Conservation (phyloP, 2,888 invertebrate genomes). For the Apodemia zela region DNA sequence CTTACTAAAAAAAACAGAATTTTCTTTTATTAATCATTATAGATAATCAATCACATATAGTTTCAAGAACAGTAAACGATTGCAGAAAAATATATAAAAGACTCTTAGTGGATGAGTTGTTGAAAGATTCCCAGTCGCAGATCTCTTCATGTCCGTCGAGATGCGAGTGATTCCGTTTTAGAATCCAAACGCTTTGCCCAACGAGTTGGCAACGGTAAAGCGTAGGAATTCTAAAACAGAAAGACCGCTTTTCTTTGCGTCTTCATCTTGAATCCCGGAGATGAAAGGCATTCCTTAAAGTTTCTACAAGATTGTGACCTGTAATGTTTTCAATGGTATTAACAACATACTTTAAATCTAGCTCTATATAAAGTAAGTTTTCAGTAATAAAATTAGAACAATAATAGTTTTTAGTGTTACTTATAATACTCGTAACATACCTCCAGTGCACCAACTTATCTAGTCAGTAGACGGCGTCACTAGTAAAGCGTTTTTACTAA, state of each 20-base stretch:
- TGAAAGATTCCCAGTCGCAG: conserved; percentile 24
- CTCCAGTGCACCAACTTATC: too few species aligned
- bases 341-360: not conserved
- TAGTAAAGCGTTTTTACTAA: too few species aligned
- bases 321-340: conserved; percentile 10
- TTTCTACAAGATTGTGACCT: conserved; percentile 9
- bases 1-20: too few species aligned
- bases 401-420: too few species aligned
- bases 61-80: too few species aligned
- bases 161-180: conserved; percentile 85
- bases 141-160: conserved; percentile 20
- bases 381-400: too few species aligned
- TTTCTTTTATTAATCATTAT: too few species aligned
- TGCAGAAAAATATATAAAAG: not conserved
- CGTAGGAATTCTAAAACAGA: conserved; percentile 97
- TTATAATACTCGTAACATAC: too few species aligned
- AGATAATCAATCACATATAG: too few species aligned
- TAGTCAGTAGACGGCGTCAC: too few species aligned
- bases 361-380: not conserved
- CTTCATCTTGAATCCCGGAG: conserved; percentile 34
- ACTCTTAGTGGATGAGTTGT: conserved; percentile 16
- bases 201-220: conserved; percentile 89
- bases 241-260: conserved; percentile 45
- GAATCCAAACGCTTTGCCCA: conserved; percentile 98
- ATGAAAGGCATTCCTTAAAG: conserved; percentile 15